phyloP scores from a whole-genome alignment of 1,140 invertebrate genomes.

The Eupeodes corollae region DNA sequence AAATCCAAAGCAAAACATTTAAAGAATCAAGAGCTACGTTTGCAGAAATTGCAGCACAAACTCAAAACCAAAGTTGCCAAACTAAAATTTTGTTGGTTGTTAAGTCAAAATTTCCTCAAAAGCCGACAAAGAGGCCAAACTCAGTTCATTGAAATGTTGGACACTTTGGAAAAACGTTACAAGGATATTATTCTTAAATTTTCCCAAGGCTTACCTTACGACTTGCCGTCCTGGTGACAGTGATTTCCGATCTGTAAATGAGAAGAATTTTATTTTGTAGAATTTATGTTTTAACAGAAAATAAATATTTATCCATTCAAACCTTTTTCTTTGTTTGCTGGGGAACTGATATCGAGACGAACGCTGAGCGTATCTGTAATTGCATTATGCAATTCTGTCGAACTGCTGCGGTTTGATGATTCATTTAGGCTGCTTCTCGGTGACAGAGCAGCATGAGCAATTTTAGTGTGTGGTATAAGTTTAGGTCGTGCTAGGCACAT shows the following conservation, averaged over 20 bases:
- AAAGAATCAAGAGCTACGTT: constrained; percentile 1
- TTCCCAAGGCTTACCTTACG: constrained; percentile 18
- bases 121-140: background rate
- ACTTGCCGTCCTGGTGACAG: constrained; percentile 26
- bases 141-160: constrained; percentile 5
- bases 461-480: too few relatives aligned
- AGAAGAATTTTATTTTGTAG: background rate
- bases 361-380: constrained; percentile 8
- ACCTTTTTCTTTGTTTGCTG: constrained; percentile 16
- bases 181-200: constrained; percentile 2
- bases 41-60: constrained; percentile 1
- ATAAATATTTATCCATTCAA: background rate
- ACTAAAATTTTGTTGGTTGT: constrained; percentile 5
- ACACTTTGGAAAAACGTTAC: constrained; percentile 5
- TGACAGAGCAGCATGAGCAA: too few relatives aligned
- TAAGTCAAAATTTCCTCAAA: constrained; percentile 6
- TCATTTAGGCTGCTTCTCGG: too few relatives aligned
- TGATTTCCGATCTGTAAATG: constrained; percentile 28
- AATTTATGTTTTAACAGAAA: background rate
- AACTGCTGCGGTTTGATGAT: too few relatives aligned
- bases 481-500: too few relatives aligned
- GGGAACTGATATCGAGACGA: constrained; percentile 24
- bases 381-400: too few relatives aligned
- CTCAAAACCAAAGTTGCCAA: constrained; percentile 6
- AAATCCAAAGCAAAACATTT: constrained; percentile 2